Evolutionary conservation across 2,797 vertebrate species (phyloP).

Genomic region (Pseudochirops cupreus): DNA sequence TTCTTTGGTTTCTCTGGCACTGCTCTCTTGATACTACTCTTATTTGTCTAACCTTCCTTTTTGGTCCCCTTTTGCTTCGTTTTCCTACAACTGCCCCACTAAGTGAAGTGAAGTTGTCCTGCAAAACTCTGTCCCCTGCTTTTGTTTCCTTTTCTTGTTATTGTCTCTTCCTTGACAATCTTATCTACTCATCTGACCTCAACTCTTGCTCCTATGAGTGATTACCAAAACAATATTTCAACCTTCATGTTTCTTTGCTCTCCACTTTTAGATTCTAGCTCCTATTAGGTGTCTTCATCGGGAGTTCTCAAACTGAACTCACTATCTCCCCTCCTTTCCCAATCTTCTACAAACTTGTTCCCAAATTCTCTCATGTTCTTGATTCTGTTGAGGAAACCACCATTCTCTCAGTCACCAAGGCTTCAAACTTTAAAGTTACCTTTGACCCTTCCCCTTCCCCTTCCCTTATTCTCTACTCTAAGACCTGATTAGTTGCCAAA

Average conservation of each 20-base stretch:
- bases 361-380: not conserved
- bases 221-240: not conserved
- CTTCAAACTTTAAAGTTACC: not conserved
- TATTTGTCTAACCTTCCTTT: not conserved
- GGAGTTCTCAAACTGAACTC: not conserved
- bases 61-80: not conserved
- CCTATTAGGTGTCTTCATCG: not conserved
- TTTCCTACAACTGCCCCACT: not conserved
- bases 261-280: not conserved
- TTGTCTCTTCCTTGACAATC: not conserved
- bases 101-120: not conserved
- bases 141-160: not conserved
- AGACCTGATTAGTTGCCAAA: not conserved
- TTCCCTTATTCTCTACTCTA: not conserved
- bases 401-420: not conserved
- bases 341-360: not conserved
- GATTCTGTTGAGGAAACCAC: not conserved
- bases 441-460: not conserved
- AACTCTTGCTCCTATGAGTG: not conserved
- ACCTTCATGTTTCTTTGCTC: not conserved
- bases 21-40: not conserved
- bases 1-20: not conserved
- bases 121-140: not conserved
- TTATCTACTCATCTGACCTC: not conserved
- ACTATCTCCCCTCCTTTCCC: not conserved